phyloP scores from a whole-genome alignment of 2,113 vertebrate species.

The Herpetotheres cachinnans region DNA sequence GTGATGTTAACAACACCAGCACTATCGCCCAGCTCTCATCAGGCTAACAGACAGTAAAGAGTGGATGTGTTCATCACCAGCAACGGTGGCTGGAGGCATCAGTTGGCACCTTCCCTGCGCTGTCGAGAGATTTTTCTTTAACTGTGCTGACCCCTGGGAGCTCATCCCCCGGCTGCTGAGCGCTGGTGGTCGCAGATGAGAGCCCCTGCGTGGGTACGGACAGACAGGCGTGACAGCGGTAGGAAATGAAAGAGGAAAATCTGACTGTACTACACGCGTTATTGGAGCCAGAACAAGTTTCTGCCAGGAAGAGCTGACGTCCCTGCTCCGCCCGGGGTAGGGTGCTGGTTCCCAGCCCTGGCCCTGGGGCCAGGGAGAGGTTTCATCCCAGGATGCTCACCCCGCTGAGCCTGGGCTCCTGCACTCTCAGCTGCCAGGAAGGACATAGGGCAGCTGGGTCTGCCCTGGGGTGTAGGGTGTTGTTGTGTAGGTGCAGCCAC shows the following conservation, averaged over 20 bases:
- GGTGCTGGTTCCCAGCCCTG: neutral
- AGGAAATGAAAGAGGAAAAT: neutral
- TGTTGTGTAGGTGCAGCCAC: neutral
- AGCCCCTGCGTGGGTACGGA: neutral
- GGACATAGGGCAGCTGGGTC: too few relatives aligned
- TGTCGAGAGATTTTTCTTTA: neutral
- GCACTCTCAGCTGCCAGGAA: neutral
- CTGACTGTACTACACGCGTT: rapidly evolving
- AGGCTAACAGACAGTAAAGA: neutral
- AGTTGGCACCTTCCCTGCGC: neutral
- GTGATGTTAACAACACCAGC: neutral
- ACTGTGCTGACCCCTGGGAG: neutral
- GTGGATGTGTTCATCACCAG: neutral
- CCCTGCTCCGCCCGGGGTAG: neutral
- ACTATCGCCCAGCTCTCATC: neutral
- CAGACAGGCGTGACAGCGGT: neutral
- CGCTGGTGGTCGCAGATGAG: neutral
- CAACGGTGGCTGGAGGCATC: neutral
- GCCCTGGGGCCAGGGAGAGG: rapidly evolving
- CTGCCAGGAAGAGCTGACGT: neutral
- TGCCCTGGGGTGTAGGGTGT: neutral
- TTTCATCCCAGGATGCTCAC: neutral
- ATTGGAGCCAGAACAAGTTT: neutral
- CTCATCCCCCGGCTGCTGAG: neutral
- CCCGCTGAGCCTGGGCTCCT: neutral